A percentile compares a stretch with the other conserved stretches of the same genome.
These are phyloP conservation scores for Hestina assimilis DNA, from an alignment of 1,140 invertebrate genomes.

Conservation along the genomic window DNA sequence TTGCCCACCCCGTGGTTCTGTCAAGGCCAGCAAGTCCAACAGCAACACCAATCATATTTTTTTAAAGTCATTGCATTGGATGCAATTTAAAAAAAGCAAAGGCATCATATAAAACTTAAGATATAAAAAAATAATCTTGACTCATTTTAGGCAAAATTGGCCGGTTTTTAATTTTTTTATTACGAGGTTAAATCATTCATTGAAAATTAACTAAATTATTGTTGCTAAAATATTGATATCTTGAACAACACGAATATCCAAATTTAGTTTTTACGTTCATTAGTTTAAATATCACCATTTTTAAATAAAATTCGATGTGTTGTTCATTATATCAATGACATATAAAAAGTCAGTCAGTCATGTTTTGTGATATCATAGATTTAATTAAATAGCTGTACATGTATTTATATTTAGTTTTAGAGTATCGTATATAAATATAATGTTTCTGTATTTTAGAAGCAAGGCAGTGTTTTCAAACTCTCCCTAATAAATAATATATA, in stretches of 20 bases:
- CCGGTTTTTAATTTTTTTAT: no score
- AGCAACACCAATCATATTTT: no score
- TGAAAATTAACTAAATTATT: background rate
- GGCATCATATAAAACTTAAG: no score
- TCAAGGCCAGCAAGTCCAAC: no score
- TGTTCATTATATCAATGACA: slow-evolving; percentile 3
- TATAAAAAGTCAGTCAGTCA: slow-evolving; percentile 55
- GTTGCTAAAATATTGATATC: background rate
- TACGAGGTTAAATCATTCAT: no score
- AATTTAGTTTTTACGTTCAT: background rate
- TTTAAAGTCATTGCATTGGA: no score
- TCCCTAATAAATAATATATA: background rate
- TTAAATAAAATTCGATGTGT: background rate
- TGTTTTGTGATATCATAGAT: slow-evolving; percentile 69
- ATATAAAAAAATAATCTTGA: no score
- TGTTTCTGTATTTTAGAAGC: slow-evolving; percentile 38
- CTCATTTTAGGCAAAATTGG: no score
- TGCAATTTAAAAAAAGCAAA: no score
- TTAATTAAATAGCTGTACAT: slow-evolving; percentile 40
- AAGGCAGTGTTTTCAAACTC: background rate
- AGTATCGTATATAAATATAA: slow-evolving; percentile 17
- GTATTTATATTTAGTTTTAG: slow-evolving; percentile 41
- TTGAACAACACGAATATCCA: background rate
- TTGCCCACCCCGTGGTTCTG: no score
- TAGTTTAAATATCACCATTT: background rate